Conservation (phyloP, 64 coral and sea anemone genomes). For the Porites lutea region DNA sequence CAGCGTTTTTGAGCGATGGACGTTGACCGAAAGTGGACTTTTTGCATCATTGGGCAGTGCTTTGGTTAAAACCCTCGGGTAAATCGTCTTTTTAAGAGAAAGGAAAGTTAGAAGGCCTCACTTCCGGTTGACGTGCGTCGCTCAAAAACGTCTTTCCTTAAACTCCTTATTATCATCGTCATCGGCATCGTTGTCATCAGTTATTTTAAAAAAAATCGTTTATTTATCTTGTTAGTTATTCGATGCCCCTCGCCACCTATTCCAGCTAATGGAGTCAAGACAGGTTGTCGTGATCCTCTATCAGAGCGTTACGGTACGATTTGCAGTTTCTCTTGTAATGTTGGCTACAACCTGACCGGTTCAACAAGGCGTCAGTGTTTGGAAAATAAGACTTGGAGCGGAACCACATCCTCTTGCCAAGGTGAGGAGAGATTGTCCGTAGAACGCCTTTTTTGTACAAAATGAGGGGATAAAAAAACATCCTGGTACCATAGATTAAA, state of each 20-base stretch:
- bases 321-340: conserved; percentile 41
- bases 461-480: not conserved
- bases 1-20: too few species aligned
- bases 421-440: not conserved
- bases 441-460: not conserved
- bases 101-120: too few species aligned
- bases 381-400: conserved; percentile 59
- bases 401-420: not conserved
- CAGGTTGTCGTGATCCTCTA: not conserved
- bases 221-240: not conserved
- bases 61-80: too few species aligned
- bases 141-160: too few species aligned
- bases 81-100: too few species aligned
- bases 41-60: too few species aligned
- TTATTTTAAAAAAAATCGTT: not conserved
- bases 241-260: conserved; percentile 4
- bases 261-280: conserved; percentile 19
- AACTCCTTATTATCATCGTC: too few species aligned
- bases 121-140: too few species aligned
- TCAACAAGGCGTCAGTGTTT: conserved; percentile 23
- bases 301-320: conserved; percentile 30
- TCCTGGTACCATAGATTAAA: too few species aligned
- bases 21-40: too few species aligned
- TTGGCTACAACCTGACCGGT: conserved; percentile 15
- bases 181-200: too few species aligned